These are phyloP conservation scores for Palythoa caribaeorum DNA, from an alignment of 92 coral and sea anemone species.

Conservation along the genomic window DNA sequence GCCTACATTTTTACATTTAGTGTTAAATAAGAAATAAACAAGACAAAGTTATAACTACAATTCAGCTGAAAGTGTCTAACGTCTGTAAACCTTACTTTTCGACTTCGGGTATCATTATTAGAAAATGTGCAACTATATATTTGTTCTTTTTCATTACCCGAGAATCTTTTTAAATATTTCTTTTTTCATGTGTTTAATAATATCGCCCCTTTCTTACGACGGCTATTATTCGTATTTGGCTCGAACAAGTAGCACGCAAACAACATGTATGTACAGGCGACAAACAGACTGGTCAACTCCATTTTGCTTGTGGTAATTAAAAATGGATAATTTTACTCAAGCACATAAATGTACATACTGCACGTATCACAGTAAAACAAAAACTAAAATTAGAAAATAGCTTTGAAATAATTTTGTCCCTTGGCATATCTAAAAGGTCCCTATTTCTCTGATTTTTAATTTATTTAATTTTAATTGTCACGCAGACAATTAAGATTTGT, in stretches of 20 bases:
- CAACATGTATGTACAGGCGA: neutral
- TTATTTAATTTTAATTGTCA: no score
- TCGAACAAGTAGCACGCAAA: neutral
- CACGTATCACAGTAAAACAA: neutral
- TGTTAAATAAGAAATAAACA: neutral
- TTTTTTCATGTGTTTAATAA: neutral
- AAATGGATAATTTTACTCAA: neutral
- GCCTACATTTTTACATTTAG: no score
- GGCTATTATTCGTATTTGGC: neutral
- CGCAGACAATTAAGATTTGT: no score
- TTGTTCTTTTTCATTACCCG: neutral
- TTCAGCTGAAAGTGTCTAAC: neutral
- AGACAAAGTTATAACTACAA: no score
- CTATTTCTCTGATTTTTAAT: no score
- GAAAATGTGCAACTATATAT: no score
- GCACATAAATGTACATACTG: neutral
- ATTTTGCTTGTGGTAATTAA: neutral
- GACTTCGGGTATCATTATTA: neutral
- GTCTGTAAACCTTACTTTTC: neutral
- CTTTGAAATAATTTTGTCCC: no score
- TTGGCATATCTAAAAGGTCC: no score
- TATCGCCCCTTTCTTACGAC: neutral
- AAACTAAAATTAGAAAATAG: neutral
- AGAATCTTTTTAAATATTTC: neutral
- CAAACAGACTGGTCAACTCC: neutral